Base-by-base conservation (phyloP, 2,113 vertebrate species). In the Burhinus oedicnemus region DNA sequence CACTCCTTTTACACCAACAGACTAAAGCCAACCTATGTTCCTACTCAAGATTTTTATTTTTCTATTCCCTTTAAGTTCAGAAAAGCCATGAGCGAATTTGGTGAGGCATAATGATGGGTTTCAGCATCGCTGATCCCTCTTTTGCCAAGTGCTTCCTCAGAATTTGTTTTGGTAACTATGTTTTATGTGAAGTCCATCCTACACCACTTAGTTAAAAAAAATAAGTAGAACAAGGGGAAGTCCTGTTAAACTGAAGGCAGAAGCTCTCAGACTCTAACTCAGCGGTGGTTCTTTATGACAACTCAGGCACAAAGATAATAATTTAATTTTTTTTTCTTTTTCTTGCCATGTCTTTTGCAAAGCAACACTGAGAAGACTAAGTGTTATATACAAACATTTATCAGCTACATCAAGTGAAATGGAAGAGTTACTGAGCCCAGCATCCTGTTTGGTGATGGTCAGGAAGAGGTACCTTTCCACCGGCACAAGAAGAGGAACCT, bases 361-460 rank as follows among this genome's bases (percentile, higher is more conserved):
- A 58, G 12, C 32, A 45, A 38, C 23, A 54, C 1, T 15, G 38
- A 91, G 52, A 13, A 66, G 23, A 19, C 15, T 19, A 61, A 75
- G 19, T 20, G 19, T 38, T 6, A 2, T 4, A 38, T 25, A 65
- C 1, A 0, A 51, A 74, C 3, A 52, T 38, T n/a, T 30, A 66
- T 15, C 29, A 40, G 52, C 52, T 58, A 57, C 30, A 44, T 32
- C 4, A 40, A 44, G 7, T 36, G 30, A 64, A 64, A 72, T 13
- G 15, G 8, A 62, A 78, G 21, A 32, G 66, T n/a, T 55, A 64
- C 55, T 15, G 26, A 65, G 51, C 29, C 20, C 62, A 77, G 47
- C 49, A 49, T 11, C 32, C 36, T 5, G 0, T 44, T 16, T 38
- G 51, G 26, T 0, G 0, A 40, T 9, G 22, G 51, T 65, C 17